phyloP scores from a whole-genome alignment of 1,140 invertebrate genomes.

The Oreohelix idahoensis region DNA sequence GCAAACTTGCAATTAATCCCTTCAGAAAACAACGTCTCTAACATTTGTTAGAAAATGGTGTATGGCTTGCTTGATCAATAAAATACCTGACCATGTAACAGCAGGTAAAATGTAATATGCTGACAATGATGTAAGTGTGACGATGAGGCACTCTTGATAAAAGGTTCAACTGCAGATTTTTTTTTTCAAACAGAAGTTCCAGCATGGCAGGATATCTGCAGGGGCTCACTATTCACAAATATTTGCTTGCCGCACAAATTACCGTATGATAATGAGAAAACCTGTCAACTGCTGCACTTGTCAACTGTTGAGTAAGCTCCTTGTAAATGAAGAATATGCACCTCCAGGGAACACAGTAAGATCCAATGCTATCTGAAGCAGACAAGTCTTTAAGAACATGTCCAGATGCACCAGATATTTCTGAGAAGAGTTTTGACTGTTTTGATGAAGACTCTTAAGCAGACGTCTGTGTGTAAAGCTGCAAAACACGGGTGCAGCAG shows the following conservation, averaged over 20 bases:
- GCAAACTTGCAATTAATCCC: not conserved
- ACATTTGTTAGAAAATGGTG: not conserved
- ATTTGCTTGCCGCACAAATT: not conserved
- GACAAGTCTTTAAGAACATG: not conserved
- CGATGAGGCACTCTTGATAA: not conserved
- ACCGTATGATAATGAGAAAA: not conserved
- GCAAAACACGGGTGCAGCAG: not conserved
- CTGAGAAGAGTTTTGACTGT: no score
- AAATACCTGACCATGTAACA: not conserved
- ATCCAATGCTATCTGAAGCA: not conserved
- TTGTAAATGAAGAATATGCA: not conserved
- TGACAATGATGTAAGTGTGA: not conserved
- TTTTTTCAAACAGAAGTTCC: not conserved
- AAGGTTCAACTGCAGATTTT: not conserved
- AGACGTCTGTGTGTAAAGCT: no score
- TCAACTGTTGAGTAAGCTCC: not conserved
- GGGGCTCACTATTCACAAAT: not conserved
- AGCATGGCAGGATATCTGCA: not conserved
- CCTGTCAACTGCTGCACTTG: not conserved
- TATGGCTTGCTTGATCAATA: not conserved
- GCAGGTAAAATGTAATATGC: not conserved
- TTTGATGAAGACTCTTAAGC: no score
- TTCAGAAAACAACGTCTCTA: not conserved
- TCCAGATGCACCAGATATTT: no score
- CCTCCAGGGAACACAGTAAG: not conserved